These are phyloP conservation scores for Lepus oiostolus DNA, from an alignment of 2,797 vertebrate genomes.

Conservation along the genomic window DNA sequence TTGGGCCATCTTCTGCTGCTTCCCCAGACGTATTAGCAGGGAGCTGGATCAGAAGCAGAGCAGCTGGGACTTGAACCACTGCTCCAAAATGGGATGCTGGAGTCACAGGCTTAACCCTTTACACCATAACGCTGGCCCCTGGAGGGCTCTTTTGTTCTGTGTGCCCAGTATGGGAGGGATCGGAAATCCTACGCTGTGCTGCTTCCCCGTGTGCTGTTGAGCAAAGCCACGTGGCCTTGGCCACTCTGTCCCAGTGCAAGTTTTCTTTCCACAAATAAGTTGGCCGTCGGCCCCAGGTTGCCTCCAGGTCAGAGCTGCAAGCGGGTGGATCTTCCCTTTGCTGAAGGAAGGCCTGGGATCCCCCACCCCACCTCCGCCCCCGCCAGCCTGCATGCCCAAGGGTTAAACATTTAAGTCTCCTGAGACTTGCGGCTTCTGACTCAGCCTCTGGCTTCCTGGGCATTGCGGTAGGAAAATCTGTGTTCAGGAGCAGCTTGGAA, in stretches of 20 bases:
- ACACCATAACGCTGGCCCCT: too few relatives aligned
- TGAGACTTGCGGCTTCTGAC: neutral
- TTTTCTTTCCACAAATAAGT: conserved; percentile 32
- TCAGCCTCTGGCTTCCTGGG: neutral
- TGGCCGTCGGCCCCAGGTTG: neutral
- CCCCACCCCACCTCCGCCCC: neutral
- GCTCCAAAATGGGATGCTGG: too few relatives aligned
- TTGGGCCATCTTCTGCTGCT: too few relatives aligned
- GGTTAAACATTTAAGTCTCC: neutral
- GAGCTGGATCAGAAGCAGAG: too few relatives aligned
- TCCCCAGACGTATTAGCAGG: too few relatives aligned
- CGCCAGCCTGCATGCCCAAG: neutral
- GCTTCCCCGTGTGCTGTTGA: too few relatives aligned
- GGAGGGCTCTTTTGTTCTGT: too few relatives aligned
- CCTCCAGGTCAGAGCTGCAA: neutral
- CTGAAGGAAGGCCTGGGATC: neutral
- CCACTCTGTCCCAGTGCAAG: neutral
- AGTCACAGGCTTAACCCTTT: too few relatives aligned
- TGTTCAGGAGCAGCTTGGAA: neutral
- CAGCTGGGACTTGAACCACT: too few relatives aligned
- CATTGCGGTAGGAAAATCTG: neutral
- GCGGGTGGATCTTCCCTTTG: neutral
- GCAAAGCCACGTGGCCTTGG: neutral
- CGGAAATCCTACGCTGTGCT: too few relatives aligned
- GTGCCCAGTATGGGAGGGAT: too few relatives aligned